These are phyloP conservation scores for Athene cunicularia DNA, from an alignment of 2,113 vertebrate species.

Conservation along the genomic window DNA sequence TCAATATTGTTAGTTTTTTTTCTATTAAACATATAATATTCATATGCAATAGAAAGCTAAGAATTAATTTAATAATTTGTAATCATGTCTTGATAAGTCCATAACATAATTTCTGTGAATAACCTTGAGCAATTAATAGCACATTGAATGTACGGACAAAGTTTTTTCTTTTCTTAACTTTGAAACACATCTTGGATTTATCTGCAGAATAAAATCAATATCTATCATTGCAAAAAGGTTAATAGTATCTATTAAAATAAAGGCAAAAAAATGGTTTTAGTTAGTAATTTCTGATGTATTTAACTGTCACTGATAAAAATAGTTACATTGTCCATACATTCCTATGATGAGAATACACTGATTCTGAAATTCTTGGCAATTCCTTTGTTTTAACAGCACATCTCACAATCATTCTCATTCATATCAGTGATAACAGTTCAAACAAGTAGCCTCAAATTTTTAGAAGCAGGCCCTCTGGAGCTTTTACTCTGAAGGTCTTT, in stretches of 20 bases:
- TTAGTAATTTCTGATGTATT: background rate
- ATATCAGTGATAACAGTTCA: background rate
- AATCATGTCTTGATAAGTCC: background rate
- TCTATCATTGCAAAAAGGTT: background rate
- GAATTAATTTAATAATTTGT: background rate
- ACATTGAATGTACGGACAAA: background rate
- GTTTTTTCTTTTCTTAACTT: background rate
- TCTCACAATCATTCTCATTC: background rate
- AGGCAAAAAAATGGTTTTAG: background rate
- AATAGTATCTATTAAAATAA: background rate
- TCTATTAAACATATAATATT: background rate
- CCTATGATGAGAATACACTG: background rate
- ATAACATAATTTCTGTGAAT: background rate
- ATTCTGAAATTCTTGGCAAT: background rate
- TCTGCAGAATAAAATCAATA: background rate
- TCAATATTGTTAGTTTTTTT: background rate
- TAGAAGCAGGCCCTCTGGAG: background rate
- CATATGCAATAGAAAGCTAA: background rate
- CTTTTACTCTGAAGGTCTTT: background rate
- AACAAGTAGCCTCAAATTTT: background rate
- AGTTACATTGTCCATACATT: background rate
- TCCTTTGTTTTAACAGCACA: background rate
- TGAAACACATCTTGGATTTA: background rate
- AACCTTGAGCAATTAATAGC: background rate
- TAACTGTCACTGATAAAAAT: background rate